phyloP scores from a whole-genome alignment of 2,797 vertebrate species.

The Setipinna tenuifilis region DNA sequence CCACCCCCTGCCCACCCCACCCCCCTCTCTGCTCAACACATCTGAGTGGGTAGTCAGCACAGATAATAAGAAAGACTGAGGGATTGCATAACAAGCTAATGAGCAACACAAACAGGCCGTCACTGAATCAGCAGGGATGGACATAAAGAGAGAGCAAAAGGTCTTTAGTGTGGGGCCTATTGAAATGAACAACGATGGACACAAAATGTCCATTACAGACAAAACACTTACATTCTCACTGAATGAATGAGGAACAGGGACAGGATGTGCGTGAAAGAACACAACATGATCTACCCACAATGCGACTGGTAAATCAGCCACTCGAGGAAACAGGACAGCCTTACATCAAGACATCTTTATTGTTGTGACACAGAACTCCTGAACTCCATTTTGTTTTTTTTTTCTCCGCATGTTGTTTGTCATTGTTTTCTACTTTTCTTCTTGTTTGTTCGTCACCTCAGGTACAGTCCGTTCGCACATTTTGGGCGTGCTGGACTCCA shows the following conservation, averaged over 20 bases:
- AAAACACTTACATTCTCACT: neutral
- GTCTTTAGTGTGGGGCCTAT: neutral
- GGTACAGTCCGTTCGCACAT: conserved; percentile 83
- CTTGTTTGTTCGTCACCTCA: conserved; percentile 70
- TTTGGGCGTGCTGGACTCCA: conserved; percentile 76
- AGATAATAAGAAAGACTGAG: neutral
- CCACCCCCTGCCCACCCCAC: neutral
- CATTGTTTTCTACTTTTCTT: conserved; percentile 40
- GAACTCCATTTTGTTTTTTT: conserved; percentile 64
- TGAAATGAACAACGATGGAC: conserved; percentile 5
- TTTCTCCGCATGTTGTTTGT: conserved; percentile 54
- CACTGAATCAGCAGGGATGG: neutral
- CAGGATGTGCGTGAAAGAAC: neutral
- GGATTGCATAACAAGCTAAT: conserved; percentile 47
- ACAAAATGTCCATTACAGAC: neutral
- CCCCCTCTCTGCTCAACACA: neutral
- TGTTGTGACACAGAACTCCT: conserved; percentile 81
- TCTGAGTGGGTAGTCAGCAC: neutral
- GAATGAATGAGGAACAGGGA: neutral
- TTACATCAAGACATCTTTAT: conserved; percentile 82
- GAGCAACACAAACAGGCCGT: neutral
- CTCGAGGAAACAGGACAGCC: conserved; percentile 33
- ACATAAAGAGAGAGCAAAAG: neutral
- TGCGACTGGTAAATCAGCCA: neutral
- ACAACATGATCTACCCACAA: neutral